Evolutionary conservation across 1,140 invertebrate genomes (phyloP).

Genomic region (Listronotus oregonensis): DNA sequence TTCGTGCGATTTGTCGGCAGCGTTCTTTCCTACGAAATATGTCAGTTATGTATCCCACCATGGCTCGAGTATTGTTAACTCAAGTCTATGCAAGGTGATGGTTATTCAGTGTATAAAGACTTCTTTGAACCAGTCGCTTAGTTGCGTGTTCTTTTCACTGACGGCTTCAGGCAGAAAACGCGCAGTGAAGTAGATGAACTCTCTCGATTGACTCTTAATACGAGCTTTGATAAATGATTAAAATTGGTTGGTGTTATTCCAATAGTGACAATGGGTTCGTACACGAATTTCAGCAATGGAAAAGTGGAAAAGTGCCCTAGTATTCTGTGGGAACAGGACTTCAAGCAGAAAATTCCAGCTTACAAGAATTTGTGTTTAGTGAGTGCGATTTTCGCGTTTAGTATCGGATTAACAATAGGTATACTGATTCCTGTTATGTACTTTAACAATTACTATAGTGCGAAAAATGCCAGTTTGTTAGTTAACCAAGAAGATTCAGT

Average conservation of each 20-base stretch:
- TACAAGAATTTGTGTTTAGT: slow-evolving; percentile 52
- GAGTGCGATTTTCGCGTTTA: slow-evolving; percentile 58
- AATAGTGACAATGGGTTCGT: slow-evolving; percentile 20
- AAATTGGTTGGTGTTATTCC: not conserved
- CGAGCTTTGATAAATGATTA: not conserved
- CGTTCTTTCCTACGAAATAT: slow-evolving; percentile 46
- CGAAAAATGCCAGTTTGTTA: slow-evolving; percentile 30
- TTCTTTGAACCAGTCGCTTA: slow-evolving; percentile 26
- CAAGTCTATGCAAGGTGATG: slow-evolving; percentile 36
- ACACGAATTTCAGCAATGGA: slow-evolving; percentile 35
- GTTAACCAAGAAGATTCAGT: slow-evolving; percentile 1
- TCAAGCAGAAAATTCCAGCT: slow-evolving; percentile 26
- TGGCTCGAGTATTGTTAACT: slow-evolving; percentile 44
- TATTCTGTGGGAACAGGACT: slow-evolving; percentile 31
- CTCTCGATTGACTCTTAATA: slow-evolving; percentile 13
- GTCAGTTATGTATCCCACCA: slow-evolving; percentile 50
- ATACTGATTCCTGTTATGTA: slow-evolving; percentile 58
- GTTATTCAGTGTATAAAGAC: slow-evolving; percentile 45
- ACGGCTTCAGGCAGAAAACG: not conserved
- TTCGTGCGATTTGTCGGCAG: slow-evolving; percentile 7
- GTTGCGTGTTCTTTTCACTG: slow-evolving; percentile 7
- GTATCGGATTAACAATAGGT: slow-evolving; percentile 56
- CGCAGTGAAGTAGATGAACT: slow-evolving; percentile 19
- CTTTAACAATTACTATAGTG: slow-evolving; percentile 36
- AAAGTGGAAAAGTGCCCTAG: slow-evolving; percentile 16